Conservation (phyloP, 2,888 invertebrate genomes). For the Pilophorus perplexus region DNA sequence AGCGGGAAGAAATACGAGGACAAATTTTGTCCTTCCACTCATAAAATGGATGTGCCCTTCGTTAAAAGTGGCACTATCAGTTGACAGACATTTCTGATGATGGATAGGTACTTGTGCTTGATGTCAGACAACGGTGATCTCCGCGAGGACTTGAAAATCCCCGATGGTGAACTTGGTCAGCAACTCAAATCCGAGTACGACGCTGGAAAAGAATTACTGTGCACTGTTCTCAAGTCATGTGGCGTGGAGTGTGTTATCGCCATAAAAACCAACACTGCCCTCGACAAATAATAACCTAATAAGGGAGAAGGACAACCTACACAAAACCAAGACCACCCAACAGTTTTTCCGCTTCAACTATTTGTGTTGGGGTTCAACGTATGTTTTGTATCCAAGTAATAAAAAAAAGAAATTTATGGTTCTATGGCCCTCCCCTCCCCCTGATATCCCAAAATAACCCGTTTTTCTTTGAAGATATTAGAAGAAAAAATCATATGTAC, state of each 20-base stretch:
- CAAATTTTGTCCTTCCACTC: conserved; percentile 99
- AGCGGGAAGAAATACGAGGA: conserved; percentile 92
- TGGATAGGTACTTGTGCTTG: conserved; percentile 83
- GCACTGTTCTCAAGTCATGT: conserved; percentile 90
- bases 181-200: conserved; percentile 84
- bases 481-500: conserved; percentile 15
- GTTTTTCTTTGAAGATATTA: not conserved
- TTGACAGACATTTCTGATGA: conserved; percentile 91
- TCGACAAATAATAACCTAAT: conserved; percentile 76
- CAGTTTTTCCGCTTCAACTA: conserved; percentile 15
- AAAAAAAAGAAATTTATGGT: not conserved
- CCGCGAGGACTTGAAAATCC: conserved; percentile 94
- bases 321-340: conserved; percentile 9
- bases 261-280: conserved; percentile 92
- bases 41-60: conserved; percentile 99
- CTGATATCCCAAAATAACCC: not conserved
- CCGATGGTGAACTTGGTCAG: conserved; percentile 87
- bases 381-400: conserved; percentile 17
- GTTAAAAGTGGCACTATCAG: conserved; percentile 82
- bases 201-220: conserved; percentile 83
- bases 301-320: conserved; percentile 2
- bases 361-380: conserved; percentile 5
- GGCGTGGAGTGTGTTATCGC: conserved; percentile 92
- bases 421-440: not conserved
- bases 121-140: conserved; percentile 95